Evolutionary conservation across 2,797 vertebrate genomes (phyloP).

Genomic region (Arctocebus calabarensis): DNA sequence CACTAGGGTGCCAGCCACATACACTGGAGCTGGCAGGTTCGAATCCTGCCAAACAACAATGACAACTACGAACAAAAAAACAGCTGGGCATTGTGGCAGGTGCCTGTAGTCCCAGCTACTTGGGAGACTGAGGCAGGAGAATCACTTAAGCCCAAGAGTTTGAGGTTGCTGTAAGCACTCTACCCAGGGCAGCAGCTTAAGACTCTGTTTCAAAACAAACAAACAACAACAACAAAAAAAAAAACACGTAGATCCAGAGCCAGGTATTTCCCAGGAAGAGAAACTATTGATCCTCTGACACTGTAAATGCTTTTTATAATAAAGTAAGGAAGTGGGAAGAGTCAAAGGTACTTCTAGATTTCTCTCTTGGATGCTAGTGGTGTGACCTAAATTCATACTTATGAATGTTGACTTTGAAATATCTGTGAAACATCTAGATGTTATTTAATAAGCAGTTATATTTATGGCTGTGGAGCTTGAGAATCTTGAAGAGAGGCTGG

Average conservation of each 20-base stretch:
- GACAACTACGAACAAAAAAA: no score
- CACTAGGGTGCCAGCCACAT: no score
- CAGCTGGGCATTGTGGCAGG: no score
- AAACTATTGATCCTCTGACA: background rate
- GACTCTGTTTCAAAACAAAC: no score
- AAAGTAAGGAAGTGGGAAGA: background rate
- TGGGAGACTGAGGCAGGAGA: no score
- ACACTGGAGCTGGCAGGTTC: no score
- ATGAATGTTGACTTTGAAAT: conserved; percentile 3
- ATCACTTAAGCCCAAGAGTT: no score
- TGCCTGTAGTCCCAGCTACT: no score
- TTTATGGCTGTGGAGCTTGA: background rate
- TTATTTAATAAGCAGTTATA: background rate
- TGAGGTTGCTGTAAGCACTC: no score
- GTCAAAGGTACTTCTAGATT: background rate
- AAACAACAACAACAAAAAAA: no score
- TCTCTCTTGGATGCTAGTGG: background rate
- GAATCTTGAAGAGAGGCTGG: background rate
- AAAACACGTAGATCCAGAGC: background rate
- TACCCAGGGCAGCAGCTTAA: no score
- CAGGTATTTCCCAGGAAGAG: conserved; percentile 15
- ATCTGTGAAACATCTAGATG: background rate
- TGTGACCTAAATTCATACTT: conserved; percentile 15
- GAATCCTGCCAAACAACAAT: no score
- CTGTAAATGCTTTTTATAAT: background rate